Evolutionary conservation across 2,797 vertebrate species (phyloP), one percentile per base, ranked within the genome.

Genomic region (Manis javanica): DNA sequence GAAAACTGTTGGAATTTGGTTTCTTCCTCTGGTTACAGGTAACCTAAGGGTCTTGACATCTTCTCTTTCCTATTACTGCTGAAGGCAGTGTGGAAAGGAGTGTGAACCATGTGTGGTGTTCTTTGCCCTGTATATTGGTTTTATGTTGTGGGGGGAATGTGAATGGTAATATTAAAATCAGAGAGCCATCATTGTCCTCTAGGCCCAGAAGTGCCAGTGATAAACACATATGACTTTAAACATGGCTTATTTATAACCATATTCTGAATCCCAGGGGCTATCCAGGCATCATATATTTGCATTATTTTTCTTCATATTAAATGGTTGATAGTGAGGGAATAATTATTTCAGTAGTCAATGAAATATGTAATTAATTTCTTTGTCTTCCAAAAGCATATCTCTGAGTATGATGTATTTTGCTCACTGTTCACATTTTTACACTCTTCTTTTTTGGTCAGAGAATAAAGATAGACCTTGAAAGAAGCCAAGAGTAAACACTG

Each of bases 221-320:
- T 49, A 39, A 86, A 24, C 69, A 68, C 90, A 42, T 69, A 10
- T 83, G 34, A 72, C 51, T 68, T 90, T 74, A 88, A 34, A 23
- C 34, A 5, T 95, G 39, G 5, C 42, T 81, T 84, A 66, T 61
- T 34, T 94, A 9, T 93, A 55, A 79, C 18, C 55, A 95, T 15
- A 57, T 59, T 63, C 39, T 74, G 42, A 88, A 77, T 61, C 51
- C 21, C 15, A 75, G 59, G 57, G 23, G 3, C 57, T 95, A 5
- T 90, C 34, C 49, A 72, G 16, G 9, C 29, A 77, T 37, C 29
- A 13, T 49, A 57, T 53, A 84, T 79, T 87, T 96, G 55, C 3
- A 66, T 49, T 78, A 39, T 46, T 96, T 94, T 94, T 90, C 78
- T 93, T 94, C 29, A 39, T 5, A 31, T 87, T 66, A 72, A 29